Evolutionary conservation across 2,888 invertebrate genomes (phyloP).

Genomic region (Amblyteles armatorius): DNA sequence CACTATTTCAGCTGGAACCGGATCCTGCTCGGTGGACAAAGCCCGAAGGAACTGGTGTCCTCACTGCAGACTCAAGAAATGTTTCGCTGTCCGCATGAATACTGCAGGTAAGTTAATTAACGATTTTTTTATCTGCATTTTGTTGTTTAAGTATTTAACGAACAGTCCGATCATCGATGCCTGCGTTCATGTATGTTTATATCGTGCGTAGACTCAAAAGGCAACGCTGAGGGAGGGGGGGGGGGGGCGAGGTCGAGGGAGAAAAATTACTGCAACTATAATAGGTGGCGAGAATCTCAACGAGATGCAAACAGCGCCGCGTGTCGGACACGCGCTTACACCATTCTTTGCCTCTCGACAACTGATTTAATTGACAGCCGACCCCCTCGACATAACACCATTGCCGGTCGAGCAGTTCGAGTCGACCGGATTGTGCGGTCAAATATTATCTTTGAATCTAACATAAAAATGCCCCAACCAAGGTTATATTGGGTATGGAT

Average conservation of each 20-base stretch:
- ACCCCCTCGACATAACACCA: conserved; percentile 44
- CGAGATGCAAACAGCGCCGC: conserved; percentile 77
- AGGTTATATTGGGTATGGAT: not conserved
- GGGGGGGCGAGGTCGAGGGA: not conserved
- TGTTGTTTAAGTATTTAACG: conserved; percentile 14
- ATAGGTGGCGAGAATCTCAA: conserved; percentile 64
- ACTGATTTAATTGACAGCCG: conserved; percentile 77
- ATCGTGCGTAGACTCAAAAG: conserved; percentile 34
- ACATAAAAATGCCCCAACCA: conserved; percentile 7
- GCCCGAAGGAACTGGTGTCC: conserved; percentile 95
- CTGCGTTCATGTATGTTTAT: not conserved
- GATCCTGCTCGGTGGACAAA: conserved; percentile 92
- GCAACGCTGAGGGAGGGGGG: not conserved
- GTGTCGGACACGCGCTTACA: conserved; percentile 72
- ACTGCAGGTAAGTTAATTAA: conserved; percentile 86
- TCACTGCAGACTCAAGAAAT: conserved; percentile 92
- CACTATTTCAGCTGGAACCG: conserved; percentile 87
- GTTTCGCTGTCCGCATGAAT: conserved; percentile 92
- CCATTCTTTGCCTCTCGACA: conserved; percentile 68
- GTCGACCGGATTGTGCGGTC: conserved; percentile 63
- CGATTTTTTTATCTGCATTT: not conserved
- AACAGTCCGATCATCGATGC: not conserved
- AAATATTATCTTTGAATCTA: conserved; percentile 42
- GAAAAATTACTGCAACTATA: conserved; percentile 13
- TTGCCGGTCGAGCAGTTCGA: conserved; percentile 62